Evolutionary conservation across 2,888 invertebrate genomes (phyloP), one percentile per base, ranked within the genome.

Genomic region (Axea sp.): DNA sequence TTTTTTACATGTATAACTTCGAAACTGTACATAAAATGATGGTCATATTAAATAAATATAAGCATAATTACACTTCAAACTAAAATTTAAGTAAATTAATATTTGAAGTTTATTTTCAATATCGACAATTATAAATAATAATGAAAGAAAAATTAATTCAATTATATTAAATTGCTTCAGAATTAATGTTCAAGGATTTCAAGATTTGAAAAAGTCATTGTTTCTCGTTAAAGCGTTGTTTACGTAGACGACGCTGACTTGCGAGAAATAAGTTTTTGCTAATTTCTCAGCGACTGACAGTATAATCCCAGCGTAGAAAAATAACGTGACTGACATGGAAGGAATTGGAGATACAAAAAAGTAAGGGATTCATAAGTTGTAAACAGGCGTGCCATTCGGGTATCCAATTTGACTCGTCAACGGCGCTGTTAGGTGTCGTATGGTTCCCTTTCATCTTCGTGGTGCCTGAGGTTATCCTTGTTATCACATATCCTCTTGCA

Each of bases 201-300:
- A 8, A 1, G 7, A 31, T 28, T 17, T 14, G 49, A 0, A 22
- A 35, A 28, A 35, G 31, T n/a, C n/a, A n/a, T 60, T 33, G 24
- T 22, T 41, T 39, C 31, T 41, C 49, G 51, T 62, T 62, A 51
- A 41, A 39, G 28, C 5, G 11, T 15, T 7, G 28, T 26, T 9
- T 11, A 4, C 30, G 30, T 39, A 41, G 47, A 41, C 43, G 30
- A 11, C 41, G 57, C 28, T 33, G 49, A 37, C 55, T 28, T 12
- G 17, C 28, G 15, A n/a, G 35, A 41, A 35, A 49, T 35, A 53
- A 73, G 57, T 77, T 78, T 76, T 74, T 74, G 72, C 77, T 79
- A 78, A 80, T 81, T 82, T 78, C 67, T 77, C 57, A 31, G 55
- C 78, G 80, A 81, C 78, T 80, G 83, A 82, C 82, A 79, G 80